phyloP scores from a whole-genome alignment of 2,797 vertebrate genomes.

The Notoglanidium macrostoma region DNA sequence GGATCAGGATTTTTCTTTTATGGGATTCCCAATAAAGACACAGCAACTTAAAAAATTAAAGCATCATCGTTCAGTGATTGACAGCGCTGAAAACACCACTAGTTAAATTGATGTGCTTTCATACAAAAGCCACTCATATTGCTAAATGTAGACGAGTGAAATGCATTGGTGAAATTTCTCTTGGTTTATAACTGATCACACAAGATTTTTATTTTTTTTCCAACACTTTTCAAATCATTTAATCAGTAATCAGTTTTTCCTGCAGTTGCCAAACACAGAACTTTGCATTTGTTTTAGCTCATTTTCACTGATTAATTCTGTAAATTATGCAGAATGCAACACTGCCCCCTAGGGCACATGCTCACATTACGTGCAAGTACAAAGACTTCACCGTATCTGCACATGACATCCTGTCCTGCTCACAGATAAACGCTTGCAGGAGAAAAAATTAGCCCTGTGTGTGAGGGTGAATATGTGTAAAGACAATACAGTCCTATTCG shows the following conservation, averaged over 20 bases:
- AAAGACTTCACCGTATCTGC: neutral
- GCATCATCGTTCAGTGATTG: neutral
- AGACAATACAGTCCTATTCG: slow-evolving; percentile 11
- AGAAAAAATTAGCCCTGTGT: neutral
- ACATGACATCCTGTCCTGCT: neutral
- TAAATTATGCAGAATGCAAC: neutral
- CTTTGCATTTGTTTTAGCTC: neutral
- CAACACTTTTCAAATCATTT: too few species aligned
- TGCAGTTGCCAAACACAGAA: neutral
- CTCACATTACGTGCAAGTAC: neutral
- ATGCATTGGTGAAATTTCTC: too few species aligned
- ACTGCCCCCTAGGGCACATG: neutral
- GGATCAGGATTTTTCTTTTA: neutral
- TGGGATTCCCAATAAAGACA: neutral
- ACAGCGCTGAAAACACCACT: neutral
- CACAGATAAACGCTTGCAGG: neutral
- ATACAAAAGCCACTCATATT: neutral
- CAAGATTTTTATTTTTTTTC: neutral
- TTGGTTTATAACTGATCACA: neutral
- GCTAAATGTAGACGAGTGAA: too few species aligned
- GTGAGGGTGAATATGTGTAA: slow-evolving; percentile 9
- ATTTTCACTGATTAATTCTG: neutral
- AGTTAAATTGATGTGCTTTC: neutral
- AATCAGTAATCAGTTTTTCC: neutral
- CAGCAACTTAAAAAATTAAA: neutral